Conservation (phyloP, 2,888 invertebrate species). For the Cerastis leucographa region DNA sequence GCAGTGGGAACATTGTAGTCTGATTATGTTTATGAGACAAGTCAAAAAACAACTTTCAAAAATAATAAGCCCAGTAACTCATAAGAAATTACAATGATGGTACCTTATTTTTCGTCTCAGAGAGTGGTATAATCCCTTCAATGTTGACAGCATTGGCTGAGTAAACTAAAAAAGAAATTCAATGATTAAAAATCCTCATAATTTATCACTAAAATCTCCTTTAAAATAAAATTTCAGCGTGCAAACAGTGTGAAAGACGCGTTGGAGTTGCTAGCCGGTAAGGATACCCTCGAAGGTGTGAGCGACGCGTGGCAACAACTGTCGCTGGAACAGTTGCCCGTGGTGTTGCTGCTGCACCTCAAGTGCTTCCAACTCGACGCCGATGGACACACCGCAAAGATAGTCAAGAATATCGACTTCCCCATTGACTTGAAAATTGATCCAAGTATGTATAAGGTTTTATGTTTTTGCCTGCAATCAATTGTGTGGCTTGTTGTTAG, state of each 20-base stretch:
- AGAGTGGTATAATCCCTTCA: conserved; percentile 63
- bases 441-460: conserved; percentile 91
- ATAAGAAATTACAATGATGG: conserved; percentile 69
- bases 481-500: background rate
- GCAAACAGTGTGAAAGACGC: conserved; percentile 96
- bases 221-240: conserved; percentile 90
- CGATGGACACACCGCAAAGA: conserved; percentile 97
- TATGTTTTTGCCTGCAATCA: background rate
- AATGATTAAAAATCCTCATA: background rate
- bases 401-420: conserved; percentile 97
- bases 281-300: conserved; percentile 96
- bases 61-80: background rate
- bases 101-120: conserved; percentile 79
- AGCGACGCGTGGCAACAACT: conserved; percentile 97
- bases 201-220: background rate
- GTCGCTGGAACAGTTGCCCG: conserved; percentile 96
- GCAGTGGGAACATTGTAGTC: background rate
- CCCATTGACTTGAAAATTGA: conserved; percentile 97
- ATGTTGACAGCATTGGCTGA: conserved; percentile 75
- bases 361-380: conserved; percentile 98
- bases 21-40: background rate
- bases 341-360: conserved; percentile 96
- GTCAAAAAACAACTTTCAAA: background rate
- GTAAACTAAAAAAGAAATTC: conserved; percentile 37
- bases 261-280: conserved; percentile 95